Evolutionary conservation across 2,797 vertebrate genomes (phyloP).

Genomic region (Brachyrhaphis roseni): DNA sequence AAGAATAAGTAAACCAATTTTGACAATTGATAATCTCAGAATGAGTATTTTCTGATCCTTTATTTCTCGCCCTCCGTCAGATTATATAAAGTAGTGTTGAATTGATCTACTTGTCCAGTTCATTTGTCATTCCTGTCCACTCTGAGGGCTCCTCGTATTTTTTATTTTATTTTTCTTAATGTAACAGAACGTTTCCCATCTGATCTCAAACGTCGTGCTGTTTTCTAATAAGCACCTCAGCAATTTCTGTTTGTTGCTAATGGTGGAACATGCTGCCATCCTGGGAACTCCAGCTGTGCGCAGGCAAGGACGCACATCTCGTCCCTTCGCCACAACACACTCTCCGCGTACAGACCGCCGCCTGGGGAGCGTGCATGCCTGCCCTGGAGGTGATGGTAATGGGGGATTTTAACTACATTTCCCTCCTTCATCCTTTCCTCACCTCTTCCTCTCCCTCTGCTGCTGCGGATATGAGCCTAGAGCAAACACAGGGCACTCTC

Average conservation of each 20-base stretch:
- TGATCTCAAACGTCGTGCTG: conserved; percentile 62
- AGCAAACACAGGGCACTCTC: conserved; percentile 78
- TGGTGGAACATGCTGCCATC: conserved; percentile 26
- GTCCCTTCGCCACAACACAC: conserved; percentile 12
- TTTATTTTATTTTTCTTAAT: background rate
- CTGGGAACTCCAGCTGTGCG: conserved; percentile 59
- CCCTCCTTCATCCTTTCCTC: conserved; percentile 58
- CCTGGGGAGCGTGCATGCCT: conserved; percentile 49
- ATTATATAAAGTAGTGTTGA: conserved; percentile 25
- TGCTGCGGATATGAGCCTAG: conserved; percentile 76
- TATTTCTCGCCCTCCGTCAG: conserved; percentile 31
- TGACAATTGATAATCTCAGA: conserved; percentile 10
- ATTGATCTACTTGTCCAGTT: conserved; percentile 36
- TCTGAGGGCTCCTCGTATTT: conserved; percentile 35
- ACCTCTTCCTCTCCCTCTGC: conserved; percentile 66
- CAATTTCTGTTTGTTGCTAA: conserved; percentile 72
- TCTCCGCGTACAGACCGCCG: conserved; percentile 14
- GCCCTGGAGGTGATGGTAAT: conserved; percentile 76
- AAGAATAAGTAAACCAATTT: too few relatives aligned
- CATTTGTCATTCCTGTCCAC: conserved; percentile 43
- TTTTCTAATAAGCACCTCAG: conserved; percentile 72
- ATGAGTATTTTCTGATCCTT: conserved; percentile 60
- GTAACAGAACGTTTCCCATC: conserved; percentile 65
- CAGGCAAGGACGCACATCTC: conserved; percentile 49
- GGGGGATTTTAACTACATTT: conserved; percentile 78